Percentiles rank a stretch among this genome's conserved stretches.
Evolutionary conservation across 2,113 vertebrate genomes (phyloP).

Genomic region (Nannospalax galili): DNA sequence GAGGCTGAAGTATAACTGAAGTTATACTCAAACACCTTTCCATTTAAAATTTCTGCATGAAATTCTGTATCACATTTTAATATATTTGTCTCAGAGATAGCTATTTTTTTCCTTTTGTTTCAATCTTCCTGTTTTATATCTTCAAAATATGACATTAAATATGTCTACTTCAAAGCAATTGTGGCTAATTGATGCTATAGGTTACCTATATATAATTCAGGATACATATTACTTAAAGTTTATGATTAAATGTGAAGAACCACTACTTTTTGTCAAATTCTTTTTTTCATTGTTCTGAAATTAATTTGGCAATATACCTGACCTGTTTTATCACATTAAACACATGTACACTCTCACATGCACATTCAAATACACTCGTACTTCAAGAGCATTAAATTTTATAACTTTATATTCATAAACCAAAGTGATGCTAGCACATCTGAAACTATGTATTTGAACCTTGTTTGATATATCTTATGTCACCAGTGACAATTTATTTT

Average conservation of each 20-base stretch:
- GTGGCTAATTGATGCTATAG: background rate
- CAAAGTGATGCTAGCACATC: background rate
- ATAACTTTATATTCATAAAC: background rate
- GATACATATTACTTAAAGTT: background rate
- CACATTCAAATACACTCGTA: background rate
- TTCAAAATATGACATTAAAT: slow-evolving; percentile 49
- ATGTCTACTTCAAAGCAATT: slow-evolving; percentile 5
- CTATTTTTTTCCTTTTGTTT: slow-evolving; percentile 16
- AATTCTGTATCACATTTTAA: background rate
- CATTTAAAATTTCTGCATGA: background rate
- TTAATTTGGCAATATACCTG: slow-evolving; percentile 61
- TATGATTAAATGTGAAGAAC: slow-evolving; percentile 28
- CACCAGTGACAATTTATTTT: background rate
- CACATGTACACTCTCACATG: background rate
- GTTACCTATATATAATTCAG: background rate
- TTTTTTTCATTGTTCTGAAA: slow-evolving; percentile 63
- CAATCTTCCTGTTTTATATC: slow-evolving; percentile 5
- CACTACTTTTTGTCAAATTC: slow-evolving; percentile 55
- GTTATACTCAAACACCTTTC: slow-evolving; percentile 35
- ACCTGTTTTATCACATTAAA: slow-evolving; percentile 58
- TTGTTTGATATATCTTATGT: background rate
- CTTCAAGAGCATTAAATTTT: background rate
- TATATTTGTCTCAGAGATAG: background rate
- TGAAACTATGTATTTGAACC: background rate
- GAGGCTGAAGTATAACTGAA: slow-evolving; percentile 37